Percentiles rank a stretch among this genome's conserved stretches.
Conservation (phyloP, 1,140 invertebrate genomes). For the Ips typographus region DNA sequence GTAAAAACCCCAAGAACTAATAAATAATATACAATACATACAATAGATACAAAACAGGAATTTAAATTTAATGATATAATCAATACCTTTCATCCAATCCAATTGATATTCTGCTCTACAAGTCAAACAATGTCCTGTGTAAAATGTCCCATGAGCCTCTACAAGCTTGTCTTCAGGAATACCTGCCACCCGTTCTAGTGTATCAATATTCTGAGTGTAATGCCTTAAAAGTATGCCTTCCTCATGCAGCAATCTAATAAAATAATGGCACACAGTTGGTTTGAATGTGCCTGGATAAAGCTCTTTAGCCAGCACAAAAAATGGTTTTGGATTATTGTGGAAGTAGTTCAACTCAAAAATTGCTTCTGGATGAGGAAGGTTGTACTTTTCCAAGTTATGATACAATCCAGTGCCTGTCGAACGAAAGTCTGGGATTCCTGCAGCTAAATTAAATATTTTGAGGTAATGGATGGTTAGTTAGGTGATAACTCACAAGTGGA, state of each 20-base stretch:
- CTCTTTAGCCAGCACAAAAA: slow-evolving; percentile 84
- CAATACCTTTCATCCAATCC: slow-evolving; percentile 66
- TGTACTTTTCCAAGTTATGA: slow-evolving; percentile 88
- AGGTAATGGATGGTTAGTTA: too few relatives aligned
- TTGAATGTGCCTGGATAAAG: slow-evolving; percentile 80
- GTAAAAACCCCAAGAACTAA: too few relatives aligned
- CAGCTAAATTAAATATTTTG: slow-evolving; percentile 63
- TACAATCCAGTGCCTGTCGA: slow-evolving; percentile 91
- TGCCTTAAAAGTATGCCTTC: slow-evolving; percentile 79
- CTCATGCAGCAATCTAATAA: slow-evolving; percentile 74
- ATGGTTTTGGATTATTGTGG: slow-evolving; percentile 78
- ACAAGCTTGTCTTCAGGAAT: slow-evolving; percentile 82
- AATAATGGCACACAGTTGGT: slow-evolving; percentile 83
- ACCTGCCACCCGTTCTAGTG: slow-evolving; percentile 85
- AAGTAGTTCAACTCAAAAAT: slow-evolving; percentile 92
- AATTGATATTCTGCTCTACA: slow-evolving; percentile 75
- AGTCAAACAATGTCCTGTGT: slow-evolving; percentile 81
- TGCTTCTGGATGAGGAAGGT: slow-evolving; percentile 90
- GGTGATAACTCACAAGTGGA: slow-evolving; percentile 77
- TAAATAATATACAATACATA: too few relatives aligned
- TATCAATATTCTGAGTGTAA: slow-evolving; percentile 95
- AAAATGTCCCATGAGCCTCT: slow-evolving; percentile 93
- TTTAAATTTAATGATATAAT: too few relatives aligned
- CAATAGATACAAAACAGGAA: too few relatives aligned
- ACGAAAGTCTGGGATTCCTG: slow-evolving; percentile 93